Conservation (phyloP, 2,888 invertebrate genomes). For the Drosophila hawaiiensis region DNA sequence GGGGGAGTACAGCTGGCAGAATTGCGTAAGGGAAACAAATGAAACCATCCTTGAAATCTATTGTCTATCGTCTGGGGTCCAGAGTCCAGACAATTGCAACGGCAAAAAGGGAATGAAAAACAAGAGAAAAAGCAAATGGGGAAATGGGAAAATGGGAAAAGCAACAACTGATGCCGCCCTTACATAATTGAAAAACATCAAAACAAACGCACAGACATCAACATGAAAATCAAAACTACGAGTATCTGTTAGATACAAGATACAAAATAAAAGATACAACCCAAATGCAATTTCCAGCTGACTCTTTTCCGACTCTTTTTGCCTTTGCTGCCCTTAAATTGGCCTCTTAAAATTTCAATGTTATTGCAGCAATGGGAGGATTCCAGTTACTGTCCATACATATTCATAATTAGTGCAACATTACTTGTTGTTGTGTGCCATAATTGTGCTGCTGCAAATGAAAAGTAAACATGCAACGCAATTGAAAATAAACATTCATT, state of each 20-base stretch:
- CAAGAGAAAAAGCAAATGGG: constrained; percentile 12
- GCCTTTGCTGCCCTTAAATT: constrained; percentile 19
- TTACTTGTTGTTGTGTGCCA: constrained; percentile 21
- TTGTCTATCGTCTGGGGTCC: constrained; percentile 60
- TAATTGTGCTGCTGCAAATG: constrained; percentile 57
- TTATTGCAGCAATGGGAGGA: constrained; percentile 9
- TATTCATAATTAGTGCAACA: constrained; percentile 24
- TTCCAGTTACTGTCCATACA: not conserved
- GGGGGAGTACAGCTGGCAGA: constrained; percentile 47
- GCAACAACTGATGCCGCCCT: constrained; percentile 57
- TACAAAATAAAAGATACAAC: constrained; percentile 5
- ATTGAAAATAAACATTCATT: constrained; percentile 56
- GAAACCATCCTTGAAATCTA: constrained; percentile 80
- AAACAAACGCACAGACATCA: constrained; percentile 58
- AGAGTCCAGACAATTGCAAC: constrained; percentile 67
- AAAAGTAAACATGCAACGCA: constrained; percentile 64
- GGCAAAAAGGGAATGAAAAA: constrained; percentile 7
- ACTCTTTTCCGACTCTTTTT: constrained; percentile 22
- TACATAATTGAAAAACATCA: constrained; percentile 78
- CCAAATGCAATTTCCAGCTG: constrained; percentile 54
- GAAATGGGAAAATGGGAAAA: constrained; percentile 9
- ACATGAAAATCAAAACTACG: constrained; percentile 67
- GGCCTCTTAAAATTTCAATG: constrained; percentile 33
- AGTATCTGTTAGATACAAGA: constrained; percentile 60
- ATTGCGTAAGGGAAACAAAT: constrained; percentile 50